Evolutionary conservation across 1,140 invertebrate species (phyloP).

Genomic region (Pollicipes pollicipes): DNA sequence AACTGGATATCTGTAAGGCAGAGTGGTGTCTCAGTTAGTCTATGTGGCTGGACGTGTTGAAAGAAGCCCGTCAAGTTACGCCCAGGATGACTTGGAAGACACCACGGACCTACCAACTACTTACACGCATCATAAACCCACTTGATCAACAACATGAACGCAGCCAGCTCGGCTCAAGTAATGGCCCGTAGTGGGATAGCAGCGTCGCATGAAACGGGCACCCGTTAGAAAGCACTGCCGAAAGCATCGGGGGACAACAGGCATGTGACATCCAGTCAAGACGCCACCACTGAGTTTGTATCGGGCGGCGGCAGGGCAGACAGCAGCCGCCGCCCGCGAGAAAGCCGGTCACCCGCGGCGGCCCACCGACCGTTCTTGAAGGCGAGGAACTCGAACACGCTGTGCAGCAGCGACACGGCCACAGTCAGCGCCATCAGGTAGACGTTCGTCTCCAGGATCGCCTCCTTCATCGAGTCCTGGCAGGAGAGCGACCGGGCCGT

Average conservation of each 20-base stretch:
- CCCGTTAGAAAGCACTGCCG: too few species aligned
- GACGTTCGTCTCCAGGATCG: conserved; percentile 90
- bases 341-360: too few species aligned
- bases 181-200: too few species aligned
- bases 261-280: too few species aligned
- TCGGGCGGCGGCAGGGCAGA: too few species aligned
- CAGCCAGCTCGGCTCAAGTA: too few species aligned
- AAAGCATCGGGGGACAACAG: too few species aligned
- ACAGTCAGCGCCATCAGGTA: conserved; percentile 85
- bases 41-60: background rate
- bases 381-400: conserved; percentile 92
- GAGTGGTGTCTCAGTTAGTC: conserved; percentile 14
- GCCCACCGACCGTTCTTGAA: conserved; percentile 97
- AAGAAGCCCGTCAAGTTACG: background rate
- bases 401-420: conserved; percentile 84
- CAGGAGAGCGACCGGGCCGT: conserved; percentile 81
- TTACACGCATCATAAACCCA: conserved; percentile 7
- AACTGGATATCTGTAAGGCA: conserved; percentile 82
- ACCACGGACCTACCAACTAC: background rate
- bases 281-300: too few species aligned
- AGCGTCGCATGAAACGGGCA: too few species aligned
- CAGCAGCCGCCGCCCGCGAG: too few species aligned
- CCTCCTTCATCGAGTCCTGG: conserved; percentile 93
- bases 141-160: conserved; percentile 9
- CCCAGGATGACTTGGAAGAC: background rate